phyloP scores from a whole-genome alignment of 1,140 invertebrate genomes.

The Laupala kohalensis region DNA sequence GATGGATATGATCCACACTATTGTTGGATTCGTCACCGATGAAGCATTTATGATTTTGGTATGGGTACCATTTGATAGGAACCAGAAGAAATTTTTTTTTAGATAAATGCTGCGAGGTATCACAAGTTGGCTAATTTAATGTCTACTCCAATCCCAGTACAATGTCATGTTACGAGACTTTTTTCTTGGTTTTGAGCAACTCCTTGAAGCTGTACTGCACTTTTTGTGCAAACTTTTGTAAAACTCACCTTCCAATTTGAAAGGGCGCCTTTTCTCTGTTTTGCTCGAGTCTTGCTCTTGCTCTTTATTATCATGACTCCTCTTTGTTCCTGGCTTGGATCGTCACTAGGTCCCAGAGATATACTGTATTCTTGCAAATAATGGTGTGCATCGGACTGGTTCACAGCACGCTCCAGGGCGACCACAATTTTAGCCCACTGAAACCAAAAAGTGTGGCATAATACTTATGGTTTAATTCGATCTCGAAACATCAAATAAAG shows the following conservation, averaged over 20 bases:
- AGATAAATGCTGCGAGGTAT: too few relatives aligned
- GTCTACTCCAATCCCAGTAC: not conserved
- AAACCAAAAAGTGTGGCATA: too few relatives aligned
- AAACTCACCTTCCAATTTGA: slow-evolving; percentile 85
- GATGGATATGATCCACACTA: too few relatives aligned
- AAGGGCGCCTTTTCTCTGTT: slow-evolving; percentile 91
- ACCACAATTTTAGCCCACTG: slow-evolving; percentile 98
- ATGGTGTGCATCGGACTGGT: slow-evolving; percentile 72
- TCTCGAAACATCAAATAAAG: not conserved
- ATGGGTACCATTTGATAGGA: too few relatives aligned
- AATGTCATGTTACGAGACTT: too few relatives aligned
- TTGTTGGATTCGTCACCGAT: too few relatives aligned
- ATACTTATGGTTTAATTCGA: too few relatives aligned
- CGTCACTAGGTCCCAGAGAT: slow-evolving; percentile 69
- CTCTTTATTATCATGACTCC: slow-evolving; percentile 97
- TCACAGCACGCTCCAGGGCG: slow-evolving; percentile 81
- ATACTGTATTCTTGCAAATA: slow-evolving; percentile 94
- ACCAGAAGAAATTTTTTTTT: too few relatives aligned
- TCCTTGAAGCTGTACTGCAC: not conserved
- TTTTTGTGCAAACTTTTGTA: too few relatives aligned
- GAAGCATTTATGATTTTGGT: too few relatives aligned
- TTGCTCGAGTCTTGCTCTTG: slow-evolving; percentile 89
- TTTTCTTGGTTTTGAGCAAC: not conserved
- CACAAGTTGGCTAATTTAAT: not conserved
- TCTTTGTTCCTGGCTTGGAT: slow-evolving; percentile 65